Conservation (phyloP, 1,140 invertebrate species). For the Antheraea mylitta region DNA sequence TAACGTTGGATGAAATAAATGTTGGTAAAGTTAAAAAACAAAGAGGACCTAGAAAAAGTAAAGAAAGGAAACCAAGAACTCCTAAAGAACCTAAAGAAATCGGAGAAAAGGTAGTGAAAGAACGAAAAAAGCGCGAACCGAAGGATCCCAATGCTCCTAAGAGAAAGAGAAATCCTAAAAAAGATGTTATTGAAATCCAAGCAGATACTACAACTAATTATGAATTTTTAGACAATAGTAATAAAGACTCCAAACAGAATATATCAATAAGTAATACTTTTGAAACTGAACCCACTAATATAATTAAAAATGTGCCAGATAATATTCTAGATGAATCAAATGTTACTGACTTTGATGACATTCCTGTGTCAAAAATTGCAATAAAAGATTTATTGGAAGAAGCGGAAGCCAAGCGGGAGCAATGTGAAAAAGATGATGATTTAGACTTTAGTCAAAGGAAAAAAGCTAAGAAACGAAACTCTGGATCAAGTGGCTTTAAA, state of each 20-base stretch:
- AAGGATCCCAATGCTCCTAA: conserved; percentile 84
- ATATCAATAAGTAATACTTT: conserved; percentile 55
- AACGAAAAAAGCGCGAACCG: conserved; percentile 82
- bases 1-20: conserved; percentile 58
- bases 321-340: conserved; percentile 76
- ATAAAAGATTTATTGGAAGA: conserved; percentile 79
- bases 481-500: conserved; percentile 55
- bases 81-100: conserved; percentile 86
- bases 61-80: conserved; percentile 86
- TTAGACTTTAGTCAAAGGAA: conserved; percentile 78
- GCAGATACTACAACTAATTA: conserved; percentile 68
- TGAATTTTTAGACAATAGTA: conserved; percentile 59
- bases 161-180: conserved; percentile 76
- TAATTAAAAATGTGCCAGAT: conserved; percentile 34
- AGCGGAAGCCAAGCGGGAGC: conserved; percentile 78
- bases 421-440: conserved; percentile 78
- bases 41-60: conserved; percentile 82
- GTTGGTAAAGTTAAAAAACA: conserved; percentile 80
- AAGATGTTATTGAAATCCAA: conserved; percentile 58
- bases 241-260: conserved; percentile 71
- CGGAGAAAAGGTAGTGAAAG: conserved; percentile 82
- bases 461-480: conserved; percentile 58
- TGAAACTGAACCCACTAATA: conserved; percentile 39
- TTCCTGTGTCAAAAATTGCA: conserved; percentile 81
- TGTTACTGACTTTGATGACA: conserved; percentile 84